Conservation (phyloP, 2,888 invertebrate genomes). For the Diadegma fenestrale region DNA sequence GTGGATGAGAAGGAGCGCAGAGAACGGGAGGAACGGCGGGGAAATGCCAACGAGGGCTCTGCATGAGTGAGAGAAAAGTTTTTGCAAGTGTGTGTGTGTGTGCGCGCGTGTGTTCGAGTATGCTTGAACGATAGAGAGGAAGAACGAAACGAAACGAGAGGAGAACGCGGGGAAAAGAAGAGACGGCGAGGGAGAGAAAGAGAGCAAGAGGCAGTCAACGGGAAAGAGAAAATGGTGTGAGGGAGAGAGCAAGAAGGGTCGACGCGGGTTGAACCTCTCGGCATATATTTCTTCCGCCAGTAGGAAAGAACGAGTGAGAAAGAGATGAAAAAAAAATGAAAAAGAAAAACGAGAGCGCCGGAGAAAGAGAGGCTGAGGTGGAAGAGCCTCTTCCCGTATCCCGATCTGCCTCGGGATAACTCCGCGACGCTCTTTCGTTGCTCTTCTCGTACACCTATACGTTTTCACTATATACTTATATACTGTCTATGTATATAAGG, state of each 20-base stretch:
- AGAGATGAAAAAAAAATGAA: slow-evolving; percentile 35
- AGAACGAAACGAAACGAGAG: slow-evolving; percentile 42
- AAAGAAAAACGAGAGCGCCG: slow-evolving; percentile 30
- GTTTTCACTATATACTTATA: neutral
- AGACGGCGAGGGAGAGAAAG: slow-evolving; percentile 31
- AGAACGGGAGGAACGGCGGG: slow-evolving; percentile 43
- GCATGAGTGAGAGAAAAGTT: slow-evolving; percentile 33
- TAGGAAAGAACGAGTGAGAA: slow-evolving; percentile 57
- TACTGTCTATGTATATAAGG: neutral
- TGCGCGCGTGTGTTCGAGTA: slow-evolving; percentile 24
- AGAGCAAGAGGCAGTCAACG: slow-evolving; percentile 34
- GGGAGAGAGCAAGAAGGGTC: slow-evolving; percentile 56
- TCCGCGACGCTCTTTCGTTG: slow-evolving; percentile 55
- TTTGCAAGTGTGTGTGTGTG: slow-evolving; percentile 29
- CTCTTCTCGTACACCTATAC: slow-evolving; percentile 11
- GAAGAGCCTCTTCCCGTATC: slow-evolving; percentile 66
- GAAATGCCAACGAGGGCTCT: slow-evolving; percentile 24
- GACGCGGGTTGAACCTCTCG: slow-evolving; percentile 67
- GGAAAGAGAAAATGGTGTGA: slow-evolving; percentile 44
- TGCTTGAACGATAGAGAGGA: slow-evolving; percentile 48
- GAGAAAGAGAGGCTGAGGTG: slow-evolving; percentile 46
- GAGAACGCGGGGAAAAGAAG: slow-evolving; percentile 44
- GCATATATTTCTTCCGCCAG: slow-evolving; percentile 70
- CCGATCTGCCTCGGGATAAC: slow-evolving; percentile 66
- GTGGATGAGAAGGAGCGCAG: slow-evolving; percentile 45